Conservation (phyloP, 2,113 vertebrate genomes). For the Mesembrinibis cayennensis region DNA sequence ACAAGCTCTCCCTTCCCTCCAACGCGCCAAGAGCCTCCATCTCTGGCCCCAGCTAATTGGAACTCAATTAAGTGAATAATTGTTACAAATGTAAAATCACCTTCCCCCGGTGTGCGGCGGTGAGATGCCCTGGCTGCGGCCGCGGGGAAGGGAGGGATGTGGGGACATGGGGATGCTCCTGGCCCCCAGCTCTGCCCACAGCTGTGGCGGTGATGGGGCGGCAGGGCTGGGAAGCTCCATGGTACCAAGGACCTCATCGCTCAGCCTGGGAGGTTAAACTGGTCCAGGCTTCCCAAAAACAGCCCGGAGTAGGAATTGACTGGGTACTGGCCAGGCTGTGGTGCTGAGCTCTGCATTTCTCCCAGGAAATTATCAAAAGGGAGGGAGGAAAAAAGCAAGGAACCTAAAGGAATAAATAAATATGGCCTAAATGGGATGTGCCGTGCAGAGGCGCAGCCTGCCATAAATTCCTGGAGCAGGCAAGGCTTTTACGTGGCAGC, state of each 20-base stretch:
- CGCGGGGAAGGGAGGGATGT: not conserved
- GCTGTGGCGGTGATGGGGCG: rapidly evolving
- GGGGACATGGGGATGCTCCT: not conserved
- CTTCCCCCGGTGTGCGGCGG: not conserved
- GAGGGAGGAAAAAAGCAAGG: not conserved
- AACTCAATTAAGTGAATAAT: constrained; percentile 80
- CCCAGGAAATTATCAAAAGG: not conserved
- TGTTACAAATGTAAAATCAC: constrained; percentile 74
- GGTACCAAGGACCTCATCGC: rapidly evolving
- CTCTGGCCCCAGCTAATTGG: constrained; percentile 69
- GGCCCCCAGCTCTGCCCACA: not conserved
- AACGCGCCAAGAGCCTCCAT: not conserved
- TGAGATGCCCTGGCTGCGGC: not conserved
- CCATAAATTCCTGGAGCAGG: constrained; percentile 44
- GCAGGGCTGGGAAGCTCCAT: not conserved
- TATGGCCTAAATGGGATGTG: constrained; percentile 15
- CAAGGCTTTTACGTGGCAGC: constrained; percentile 51
- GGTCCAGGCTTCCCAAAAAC: not conserved
- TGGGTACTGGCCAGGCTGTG: not conserved
- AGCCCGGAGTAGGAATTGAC: rapidly evolving
- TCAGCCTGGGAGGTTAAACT: not conserved
- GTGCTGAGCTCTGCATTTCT: not conserved
- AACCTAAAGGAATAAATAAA: constrained; percentile 45
- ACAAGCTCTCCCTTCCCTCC: not conserved
- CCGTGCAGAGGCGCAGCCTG: not conserved